Percentiles rank a stretch among this genome's conserved stretches.
Conservation (phyloP, 2,888 invertebrate genomes). For the Bugulina stolonifera region DNA sequence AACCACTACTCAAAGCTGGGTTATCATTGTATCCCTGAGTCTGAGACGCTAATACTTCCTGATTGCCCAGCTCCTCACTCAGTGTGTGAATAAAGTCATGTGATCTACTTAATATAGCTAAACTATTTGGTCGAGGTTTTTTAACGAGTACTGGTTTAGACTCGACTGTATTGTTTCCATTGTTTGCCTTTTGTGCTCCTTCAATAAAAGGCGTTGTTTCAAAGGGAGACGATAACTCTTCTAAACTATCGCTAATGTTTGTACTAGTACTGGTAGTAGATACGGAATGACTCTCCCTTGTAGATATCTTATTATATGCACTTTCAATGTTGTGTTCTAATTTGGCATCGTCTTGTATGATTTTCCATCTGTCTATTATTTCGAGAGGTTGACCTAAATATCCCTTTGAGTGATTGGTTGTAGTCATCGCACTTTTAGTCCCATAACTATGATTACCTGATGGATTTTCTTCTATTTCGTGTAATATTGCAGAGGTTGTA, state of each 20-base stretch:
- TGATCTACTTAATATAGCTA: constrained; percentile 25
- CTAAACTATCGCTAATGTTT: neutral
- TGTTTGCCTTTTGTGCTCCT: neutral
- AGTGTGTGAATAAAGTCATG: constrained; percentile 23
- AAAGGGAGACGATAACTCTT: neutral
- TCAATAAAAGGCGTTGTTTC: neutral
- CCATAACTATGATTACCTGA: neutral
- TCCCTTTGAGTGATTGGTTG: no score
- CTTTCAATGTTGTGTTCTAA: no score
- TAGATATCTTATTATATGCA: no score
- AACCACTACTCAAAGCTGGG: neutral
- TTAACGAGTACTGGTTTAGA: neutral
- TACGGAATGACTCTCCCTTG: neutral
- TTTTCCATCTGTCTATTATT: no score
- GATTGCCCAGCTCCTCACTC: neutral
- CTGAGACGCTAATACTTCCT: neutral
- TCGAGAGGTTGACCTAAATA: no score
- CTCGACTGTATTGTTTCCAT: neutral
- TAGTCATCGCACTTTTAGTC: neutral
- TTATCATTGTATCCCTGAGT: neutral
- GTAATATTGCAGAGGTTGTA: neutral
- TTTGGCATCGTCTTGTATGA: no score
- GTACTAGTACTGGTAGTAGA: neutral
- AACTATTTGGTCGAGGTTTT: constrained; percentile 22
- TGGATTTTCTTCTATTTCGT: neutral